Evolutionary conservation across 2,113 vertebrate genomes (phyloP), one percentile per base, ranked within the genome.

Genomic region (Acanthochromis polyacanthus): DNA sequence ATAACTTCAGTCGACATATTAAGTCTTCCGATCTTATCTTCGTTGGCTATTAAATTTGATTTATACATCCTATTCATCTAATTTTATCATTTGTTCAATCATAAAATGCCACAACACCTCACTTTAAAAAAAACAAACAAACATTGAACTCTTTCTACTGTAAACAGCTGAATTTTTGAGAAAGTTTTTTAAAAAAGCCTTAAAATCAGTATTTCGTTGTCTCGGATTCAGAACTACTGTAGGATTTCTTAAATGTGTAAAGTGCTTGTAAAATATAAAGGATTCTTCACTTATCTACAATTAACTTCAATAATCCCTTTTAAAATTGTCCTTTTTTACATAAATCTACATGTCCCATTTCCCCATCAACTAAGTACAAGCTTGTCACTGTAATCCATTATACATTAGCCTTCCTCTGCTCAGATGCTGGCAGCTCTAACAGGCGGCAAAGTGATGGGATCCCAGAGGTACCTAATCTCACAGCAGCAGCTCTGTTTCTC

Each of bases 401-500:
- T 62, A 6, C 32, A 30, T 19, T 20, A 45, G 17, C 32, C 3
- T 10, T 72, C 19, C 5, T 63, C n/a, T 36, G 51, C 12, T 1
- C 30, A 3, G 19, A 20, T 10, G 55, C 67, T 4, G 25, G 61
- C 62, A 36, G 14, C 23, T 61, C 1, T 52, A 43, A 38, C 63
- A 59, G 43, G 51, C 46, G 53, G 25, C 51, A 75, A 61, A 43
- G 56, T 45, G 66, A 67, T 10, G 1, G 20, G 17, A 79, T 67
- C 79, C 66, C 72, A 36, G 36, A 80, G 53, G 70, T 32, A 25
- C 15, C 7, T 59, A 57, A 68, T 81, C 71, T 75, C 32, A 69
- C 55, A 60, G 25, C 75, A 61, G 71, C 75, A 73, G 56, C 80
- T 78, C 61, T 57, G 61, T 52, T 86, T 32, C 23, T 80, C 65